A percentile compares a stretch with the other conserved stretches of the same genome.
Evolutionary conservation across 2,888 invertebrate genomes (phyloP).

Genomic region (Incurvaria masculella): DNA sequence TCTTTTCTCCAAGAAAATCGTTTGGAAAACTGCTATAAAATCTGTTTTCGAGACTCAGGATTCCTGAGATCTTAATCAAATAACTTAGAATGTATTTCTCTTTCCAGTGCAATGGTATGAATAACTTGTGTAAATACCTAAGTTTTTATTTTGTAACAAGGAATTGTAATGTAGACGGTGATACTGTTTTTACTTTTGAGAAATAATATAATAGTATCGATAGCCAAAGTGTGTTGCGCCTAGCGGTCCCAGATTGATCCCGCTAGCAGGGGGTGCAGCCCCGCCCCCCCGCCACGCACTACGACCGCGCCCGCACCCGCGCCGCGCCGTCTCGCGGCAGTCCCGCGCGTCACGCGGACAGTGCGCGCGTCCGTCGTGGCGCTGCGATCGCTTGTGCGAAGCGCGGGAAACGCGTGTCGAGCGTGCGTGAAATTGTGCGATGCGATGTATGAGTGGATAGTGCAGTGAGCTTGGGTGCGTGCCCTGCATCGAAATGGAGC

Average conservation of each 20-base stretch:
- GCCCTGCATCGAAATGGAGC: conserved; percentile 36
- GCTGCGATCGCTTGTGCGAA: conserved; percentile 27
- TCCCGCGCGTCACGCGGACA: neutral
- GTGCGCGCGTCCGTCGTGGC: neutral
- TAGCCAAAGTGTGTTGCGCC: neutral
- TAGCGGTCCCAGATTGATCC: conserved; percentile 25
- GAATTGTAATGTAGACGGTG: too few relatives aligned
- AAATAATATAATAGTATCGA: too few relatives aligned
- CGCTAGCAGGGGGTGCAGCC: conserved; percentile 37
- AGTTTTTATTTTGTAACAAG: too few relatives aligned
- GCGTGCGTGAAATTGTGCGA: conserved; percentile 27
- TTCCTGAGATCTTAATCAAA: too few relatives aligned
- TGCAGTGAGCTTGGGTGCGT: conserved; percentile 29
- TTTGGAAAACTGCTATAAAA: too few relatives aligned
- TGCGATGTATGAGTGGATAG: conserved; percentile 34
- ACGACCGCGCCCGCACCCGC: conserved; percentile 21
- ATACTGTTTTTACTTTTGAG: too few relatives aligned
- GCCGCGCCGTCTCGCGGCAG: conserved; percentile 15
- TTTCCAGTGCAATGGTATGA: too few relatives aligned
- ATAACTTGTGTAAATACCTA: too few relatives aligned
- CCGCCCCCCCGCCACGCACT: conserved; percentile 27
- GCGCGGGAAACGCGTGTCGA: conserved; percentile 37
- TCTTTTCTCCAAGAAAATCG: too few relatives aligned
- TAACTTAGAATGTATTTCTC: too few relatives aligned
- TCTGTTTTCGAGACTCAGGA: too few relatives aligned